Percentiles rank a stretch among this genome's conserved stretches.
Conservation (phyloP, 1,140 invertebrate species). For the Hypothenemus hampei region DNA sequence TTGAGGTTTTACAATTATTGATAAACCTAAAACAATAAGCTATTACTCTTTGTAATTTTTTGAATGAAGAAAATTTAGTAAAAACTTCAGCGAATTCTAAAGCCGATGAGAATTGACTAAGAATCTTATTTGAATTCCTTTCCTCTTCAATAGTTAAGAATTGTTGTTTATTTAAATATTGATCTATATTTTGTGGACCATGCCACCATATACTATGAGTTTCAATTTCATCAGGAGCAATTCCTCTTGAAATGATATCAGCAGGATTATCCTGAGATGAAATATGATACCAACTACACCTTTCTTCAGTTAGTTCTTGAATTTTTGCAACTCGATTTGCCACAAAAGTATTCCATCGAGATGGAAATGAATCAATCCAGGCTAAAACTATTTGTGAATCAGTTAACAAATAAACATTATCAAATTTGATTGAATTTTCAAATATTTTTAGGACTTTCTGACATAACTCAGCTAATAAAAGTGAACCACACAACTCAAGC, state of each 20-base stretch:
- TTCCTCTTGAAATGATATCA: slow-evolving; percentile 46
- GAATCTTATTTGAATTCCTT: background rate
- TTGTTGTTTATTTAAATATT: slow-evolving; percentile 15
- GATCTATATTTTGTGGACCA: too few species aligned
- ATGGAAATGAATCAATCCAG: slow-evolving; percentile 41
- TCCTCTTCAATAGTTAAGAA: background rate
- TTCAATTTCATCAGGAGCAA: slow-evolving; percentile 23
- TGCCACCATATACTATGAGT: slow-evolving; percentile 33
- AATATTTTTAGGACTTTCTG: slow-evolving; percentile 7
- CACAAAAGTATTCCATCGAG: slow-evolving; percentile 40
- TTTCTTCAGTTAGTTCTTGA: slow-evolving; percentile 20
- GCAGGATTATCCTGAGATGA: slow-evolving; percentile 44
- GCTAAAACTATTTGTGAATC: slow-evolving; percentile 44
- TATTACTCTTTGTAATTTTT: background rate
- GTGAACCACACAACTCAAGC: slow-evolving; percentile 8
- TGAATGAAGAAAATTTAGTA: background rate
- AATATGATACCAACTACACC: slow-evolving; percentile 44
- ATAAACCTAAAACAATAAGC: background rate
- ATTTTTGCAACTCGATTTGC: slow-evolving; percentile 42
- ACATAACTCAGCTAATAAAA: slow-evolving; percentile 6
- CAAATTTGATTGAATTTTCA: slow-evolving; percentile 30
- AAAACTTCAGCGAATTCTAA: background rate
- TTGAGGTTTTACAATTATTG: background rate
- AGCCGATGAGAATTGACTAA: background rate
- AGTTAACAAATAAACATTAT: slow-evolving; percentile 40